Evolutionary conservation across 2,888 invertebrate species (phyloP), one percentile per base, ranked within the genome.

Genomic region (Agrotis puta): DNA sequence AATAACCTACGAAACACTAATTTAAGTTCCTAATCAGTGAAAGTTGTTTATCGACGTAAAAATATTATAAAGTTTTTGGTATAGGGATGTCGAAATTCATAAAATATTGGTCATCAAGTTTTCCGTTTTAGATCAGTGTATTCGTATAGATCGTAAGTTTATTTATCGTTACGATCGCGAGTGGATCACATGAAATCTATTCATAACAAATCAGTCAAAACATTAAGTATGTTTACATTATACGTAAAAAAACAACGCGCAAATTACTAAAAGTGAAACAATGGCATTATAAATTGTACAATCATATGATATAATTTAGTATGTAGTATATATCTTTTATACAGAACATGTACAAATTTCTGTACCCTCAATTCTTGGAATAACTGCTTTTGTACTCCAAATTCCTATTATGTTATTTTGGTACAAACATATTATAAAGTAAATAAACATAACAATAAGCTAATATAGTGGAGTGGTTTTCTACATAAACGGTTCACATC

Each of bases 201-300:
- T 70, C 77, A 72, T 80, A 80, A 65, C 74, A 79, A 69, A 79
- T 79, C 79, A 65, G 64, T 81, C 74, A 72, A 83, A 73, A 76
- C 33, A 68, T 73, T 79, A 72, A 81, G 75, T 74, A 61, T 72
- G 76, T 75, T 72, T 75, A 72, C 45, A 16, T 70, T 62, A 68
- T 14, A 56, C 53, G 54, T 61, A 47, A 57, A 68, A 68, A 74
- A 74, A 74, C 14, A 71, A 64, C 54, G 56, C 48, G 24, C 33
- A 58, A 66, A 66, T 65, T 22, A 71, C 27, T 63, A 18, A 56
- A 56, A 22, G 27, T 24, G 48, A 62, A 72, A 48, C 47, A 71
- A n/a, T 54, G 24, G 33, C 43, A 48, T 62, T 61, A 11, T 43
- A 22, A 33, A 53, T 64, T 20, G 48, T 48, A 59, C 39, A 59